Conservation (phyloP, 2,888 invertebrate genomes). For the Bibio marci region DNA sequence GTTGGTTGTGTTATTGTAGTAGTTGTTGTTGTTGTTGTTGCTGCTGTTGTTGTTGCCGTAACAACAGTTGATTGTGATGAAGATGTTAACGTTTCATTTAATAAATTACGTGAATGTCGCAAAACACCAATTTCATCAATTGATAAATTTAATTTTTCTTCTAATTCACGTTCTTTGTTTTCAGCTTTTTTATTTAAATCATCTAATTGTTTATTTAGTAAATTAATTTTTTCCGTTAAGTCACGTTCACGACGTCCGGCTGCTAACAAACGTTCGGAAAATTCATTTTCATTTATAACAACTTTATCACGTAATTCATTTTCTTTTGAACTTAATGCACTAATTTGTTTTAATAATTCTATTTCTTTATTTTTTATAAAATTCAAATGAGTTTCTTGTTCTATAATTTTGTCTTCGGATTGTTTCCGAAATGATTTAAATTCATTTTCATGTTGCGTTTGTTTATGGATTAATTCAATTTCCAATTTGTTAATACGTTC, state of each 20-base stretch:
- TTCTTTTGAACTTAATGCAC: slow-evolving; percentile 16
- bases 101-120: slow-evolving; percentile 10
- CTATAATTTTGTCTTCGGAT: slow-evolving; percentile 18
- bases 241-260: slow-evolving; percentile 21
- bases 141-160: slow-evolving; percentile 23
- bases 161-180: slow-evolving; percentile 21
- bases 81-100: slow-evolving; percentile 7
- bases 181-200: slow-evolving; percentile 18
- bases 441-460: slow-evolving; percentile 18
- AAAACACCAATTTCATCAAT: slow-evolving; percentile 24
- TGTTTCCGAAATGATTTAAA: slow-evolving; percentile 18
- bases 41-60: not conserved
- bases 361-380: slow-evolving; percentile 23
- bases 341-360: slow-evolving; percentile 17
- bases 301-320: slow-evolving; percentile 19
- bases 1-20: not conserved
- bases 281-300: slow-evolving; percentile 16
- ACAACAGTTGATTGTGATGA: slow-evolving; percentile 5
- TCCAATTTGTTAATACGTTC: slow-evolving; percentile 20
- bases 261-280: slow-evolving; percentile 16
- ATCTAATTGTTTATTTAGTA: slow-evolving; percentile 21
- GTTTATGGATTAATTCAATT: slow-evolving; percentile 18
- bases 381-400: slow-evolving; percentile 26
- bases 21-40: slow-evolving; percentile 9
- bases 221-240: slow-evolving; percentile 20